Percentiles rank a stretch among this genome's conserved stretches.
Evolutionary conservation across 1,140 invertebrate genomes (phyloP).

Genomic region (Caenorhabditis inopinata): DNA sequence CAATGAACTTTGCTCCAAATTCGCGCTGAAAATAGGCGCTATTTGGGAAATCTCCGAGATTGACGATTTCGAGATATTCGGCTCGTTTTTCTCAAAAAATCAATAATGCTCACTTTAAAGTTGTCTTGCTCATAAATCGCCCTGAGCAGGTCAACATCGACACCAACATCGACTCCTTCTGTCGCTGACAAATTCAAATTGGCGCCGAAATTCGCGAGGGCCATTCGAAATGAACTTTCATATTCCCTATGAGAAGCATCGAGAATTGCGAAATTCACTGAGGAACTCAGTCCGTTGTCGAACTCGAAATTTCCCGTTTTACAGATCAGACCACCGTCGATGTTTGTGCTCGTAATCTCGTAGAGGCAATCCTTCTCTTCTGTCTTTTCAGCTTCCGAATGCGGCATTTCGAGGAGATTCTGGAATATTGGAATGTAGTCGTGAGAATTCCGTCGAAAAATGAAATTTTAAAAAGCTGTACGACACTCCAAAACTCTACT

Average conservation of each 20-base stretch:
- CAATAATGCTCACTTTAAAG: background rate
- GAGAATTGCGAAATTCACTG: background rate
- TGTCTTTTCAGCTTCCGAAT: background rate
- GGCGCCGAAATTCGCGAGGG: background rate
- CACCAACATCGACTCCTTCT: background rate
- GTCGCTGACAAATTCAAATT: background rate
- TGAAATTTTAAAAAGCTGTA: too few species aligned
- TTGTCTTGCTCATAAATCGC: background rate
- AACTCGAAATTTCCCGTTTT: background rate
- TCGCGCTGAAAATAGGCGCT: too few species aligned
- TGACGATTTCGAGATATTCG: background rate
- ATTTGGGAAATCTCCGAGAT: too few species aligned
- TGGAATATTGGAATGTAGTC: too few species aligned
- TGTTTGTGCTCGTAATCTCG: background rate
- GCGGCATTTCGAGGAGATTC: background rate
- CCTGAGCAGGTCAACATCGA: background rate
- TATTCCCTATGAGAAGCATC: background rate
- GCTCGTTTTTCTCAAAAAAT: background rate
- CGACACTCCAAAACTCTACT: too few species aligned
- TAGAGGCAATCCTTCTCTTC: background rate
- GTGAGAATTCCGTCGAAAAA: too few species aligned
- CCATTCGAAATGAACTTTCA: background rate
- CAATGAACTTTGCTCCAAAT: too few species aligned
- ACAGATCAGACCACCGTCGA: background rate
- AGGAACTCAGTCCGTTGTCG: background rate